Percentiles rank a stretch among this genome's conserved stretches.
These are phyloP conservation scores for Apodemia duryi DNA, from an alignment of 2,888 invertebrate species.

Conservation along the genomic window DNA sequence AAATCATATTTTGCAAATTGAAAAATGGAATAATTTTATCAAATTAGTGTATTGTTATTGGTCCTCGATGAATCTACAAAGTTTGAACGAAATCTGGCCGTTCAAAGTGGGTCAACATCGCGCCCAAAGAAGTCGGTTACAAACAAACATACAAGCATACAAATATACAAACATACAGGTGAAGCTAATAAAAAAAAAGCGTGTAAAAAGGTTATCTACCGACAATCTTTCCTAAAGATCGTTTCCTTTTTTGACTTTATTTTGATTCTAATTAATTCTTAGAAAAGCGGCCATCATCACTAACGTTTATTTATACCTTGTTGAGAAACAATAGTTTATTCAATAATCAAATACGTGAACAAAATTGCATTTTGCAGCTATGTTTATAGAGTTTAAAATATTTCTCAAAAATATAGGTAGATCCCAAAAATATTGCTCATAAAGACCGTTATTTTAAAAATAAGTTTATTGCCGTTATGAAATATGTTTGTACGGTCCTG, in stretches of 20 bases:
- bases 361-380: not conserved
- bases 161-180: too few relatives aligned
- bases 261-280: not conserved
- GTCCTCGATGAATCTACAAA: too few relatives aligned
- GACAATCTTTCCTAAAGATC: too few relatives aligned
- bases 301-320: not conserved
- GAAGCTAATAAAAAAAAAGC: too few relatives aligned
- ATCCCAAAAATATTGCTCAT: not conserved
- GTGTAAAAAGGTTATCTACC: too few relatives aligned
- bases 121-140: too few relatives aligned
- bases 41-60: too few relatives aligned
- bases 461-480: constrained; percentile 4
- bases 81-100: too few relatives aligned
- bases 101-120: too few relatives aligned
- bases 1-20: too few relatives aligned
- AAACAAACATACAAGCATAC: too few relatives aligned
- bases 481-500: constrained; percentile 3
- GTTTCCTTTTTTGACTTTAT: not conserved
- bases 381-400: not conserved
- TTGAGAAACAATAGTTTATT: not conserved
- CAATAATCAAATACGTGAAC: not conserved
- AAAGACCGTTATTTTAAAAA: constrained; percentile 9
- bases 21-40: too few relatives aligned
- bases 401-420: not conserved
- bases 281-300: not conserved